Evolutionary conservation across 2,113 vertebrate genomes (phyloP).

Genomic region (Galeopterus variegatus): DNA sequence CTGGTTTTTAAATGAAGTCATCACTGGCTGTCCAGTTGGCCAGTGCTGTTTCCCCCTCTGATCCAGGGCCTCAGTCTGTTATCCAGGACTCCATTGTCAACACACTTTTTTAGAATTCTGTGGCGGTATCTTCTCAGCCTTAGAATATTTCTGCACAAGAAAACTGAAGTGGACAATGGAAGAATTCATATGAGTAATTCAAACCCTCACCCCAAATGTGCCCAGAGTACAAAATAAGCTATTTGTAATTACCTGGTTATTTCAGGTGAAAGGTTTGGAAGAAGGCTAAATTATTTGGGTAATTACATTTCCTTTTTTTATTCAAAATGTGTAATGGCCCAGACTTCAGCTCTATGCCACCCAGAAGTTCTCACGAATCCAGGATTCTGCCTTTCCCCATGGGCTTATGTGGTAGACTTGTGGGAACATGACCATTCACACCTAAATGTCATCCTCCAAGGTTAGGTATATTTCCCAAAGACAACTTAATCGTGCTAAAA

Average conservation of each 20-base stretch:
- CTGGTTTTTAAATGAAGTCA: background rate
- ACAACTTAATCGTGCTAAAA: background rate
- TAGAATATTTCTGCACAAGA: background rate
- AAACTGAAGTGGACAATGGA: conserved; percentile 59
- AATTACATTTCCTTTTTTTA: conserved; percentile 68
- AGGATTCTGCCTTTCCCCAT: background rate
- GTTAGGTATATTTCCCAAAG: background rate
- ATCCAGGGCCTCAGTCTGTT: background rate
- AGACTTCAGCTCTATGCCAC: conserved; percentile 46
- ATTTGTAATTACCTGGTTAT: conserved; percentile 75
- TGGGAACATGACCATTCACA: background rate
- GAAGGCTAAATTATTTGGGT: conserved; percentile 66
- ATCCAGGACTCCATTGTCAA: background rate
- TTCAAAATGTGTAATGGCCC: conserved; percentile 1
- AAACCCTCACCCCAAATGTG: background rate
- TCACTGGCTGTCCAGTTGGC: background rate
- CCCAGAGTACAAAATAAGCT: conserved; percentile 68
- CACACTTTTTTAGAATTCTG: background rate
- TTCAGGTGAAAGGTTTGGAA: conserved; percentile 69
- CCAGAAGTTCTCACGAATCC: background rate
- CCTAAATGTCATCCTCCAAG: background rate
- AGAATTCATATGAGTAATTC: conserved; percentile 59
- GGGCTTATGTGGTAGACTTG: background rate
- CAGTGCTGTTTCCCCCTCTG: background rate
- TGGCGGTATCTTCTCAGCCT: background rate